Evolutionary conservation across 2,797 vertebrate species (phyloP).

Genomic region (Neosilurus hyrtlii): DNA sequence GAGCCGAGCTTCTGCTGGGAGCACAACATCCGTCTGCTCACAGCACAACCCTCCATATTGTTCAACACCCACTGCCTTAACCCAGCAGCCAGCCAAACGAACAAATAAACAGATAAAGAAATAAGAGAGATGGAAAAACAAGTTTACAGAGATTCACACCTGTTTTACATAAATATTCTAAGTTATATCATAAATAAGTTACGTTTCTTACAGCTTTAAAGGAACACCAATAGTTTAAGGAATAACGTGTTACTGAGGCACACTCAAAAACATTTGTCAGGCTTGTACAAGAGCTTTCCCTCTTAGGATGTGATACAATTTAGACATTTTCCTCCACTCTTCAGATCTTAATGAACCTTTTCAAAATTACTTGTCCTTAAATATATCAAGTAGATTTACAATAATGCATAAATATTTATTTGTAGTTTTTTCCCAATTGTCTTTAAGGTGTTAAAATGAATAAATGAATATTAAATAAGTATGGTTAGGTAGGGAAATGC

Average conservation of each 20-base stretch:
- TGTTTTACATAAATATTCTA: conserved; percentile 43
- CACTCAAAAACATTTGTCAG: background rate
- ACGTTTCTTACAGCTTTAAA: conserved; percentile 13
- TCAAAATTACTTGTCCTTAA: background rate
- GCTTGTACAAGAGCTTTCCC: background rate
- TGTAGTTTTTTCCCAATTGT: background rate
- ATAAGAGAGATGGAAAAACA: conserved; percentile 40
- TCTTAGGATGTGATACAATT: background rate
- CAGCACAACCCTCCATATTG: conserved; percentile 75
- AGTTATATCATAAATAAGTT: conserved; percentile 34
- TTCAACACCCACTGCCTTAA: conserved; percentile 74
- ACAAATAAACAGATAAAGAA: conserved; percentile 54
- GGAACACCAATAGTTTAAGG: background rate
- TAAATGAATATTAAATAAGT: background rate
- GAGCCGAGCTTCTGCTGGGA: conserved; percentile 53
- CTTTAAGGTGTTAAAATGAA: background rate
- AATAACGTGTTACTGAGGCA: background rate
- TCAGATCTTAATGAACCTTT: background rate
- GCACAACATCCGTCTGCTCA: conserved; percentile 64
- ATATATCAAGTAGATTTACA: background rate
- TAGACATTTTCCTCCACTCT: background rate
- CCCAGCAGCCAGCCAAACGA: conserved; percentile 63
- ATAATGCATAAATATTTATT: background rate
- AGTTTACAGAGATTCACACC: conserved; percentile 47
- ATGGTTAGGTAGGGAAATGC: background rate